Evolutionary conservation across 1,140 invertebrate species (phyloP).

Genomic region (Meloidogyne floridensis): DNA sequence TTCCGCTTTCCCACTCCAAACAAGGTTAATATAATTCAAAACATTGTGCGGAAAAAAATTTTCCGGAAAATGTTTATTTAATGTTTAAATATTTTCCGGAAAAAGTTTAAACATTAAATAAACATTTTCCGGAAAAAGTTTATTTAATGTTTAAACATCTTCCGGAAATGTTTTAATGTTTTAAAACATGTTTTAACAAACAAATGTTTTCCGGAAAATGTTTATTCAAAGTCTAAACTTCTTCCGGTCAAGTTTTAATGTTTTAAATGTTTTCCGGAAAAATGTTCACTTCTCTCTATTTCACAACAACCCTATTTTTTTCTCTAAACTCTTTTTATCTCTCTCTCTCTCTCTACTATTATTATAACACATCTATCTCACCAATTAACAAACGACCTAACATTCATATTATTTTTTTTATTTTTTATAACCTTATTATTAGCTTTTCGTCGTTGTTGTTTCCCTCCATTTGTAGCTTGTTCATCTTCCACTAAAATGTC

Average conservation of each 20-base stretch:
- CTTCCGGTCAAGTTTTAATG: too few species aligned
- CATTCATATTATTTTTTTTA: slow-evolving; percentile 23
- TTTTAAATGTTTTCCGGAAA: neutral
- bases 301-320: neutral
- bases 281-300: neutral
- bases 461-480: slow-evolving; percentile 12
- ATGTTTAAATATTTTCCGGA: too few species aligned
- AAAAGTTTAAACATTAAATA: too few species aligned
- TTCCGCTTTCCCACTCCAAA: too few species aligned
- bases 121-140: too few species aligned
- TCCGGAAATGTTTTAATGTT: too few species aligned
- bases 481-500: slow-evolving; percentile 24
- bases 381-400: slow-evolving; percentile 19
- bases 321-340: neutral
- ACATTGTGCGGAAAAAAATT: too few species aligned
- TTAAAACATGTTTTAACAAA: too few species aligned
- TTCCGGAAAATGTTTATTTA: too few species aligned
- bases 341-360: neutral
- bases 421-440: neutral
- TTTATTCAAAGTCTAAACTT: neutral
- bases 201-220: too few species aligned
- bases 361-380: neutral
- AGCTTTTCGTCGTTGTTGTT: slow-evolving; percentile 7
- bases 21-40: too few species aligned
- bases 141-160: too few species aligned